Evolutionary conservation across 2,113 vertebrate genomes (phyloP).

Genomic region (Corynorhinus townsendii): DNA sequence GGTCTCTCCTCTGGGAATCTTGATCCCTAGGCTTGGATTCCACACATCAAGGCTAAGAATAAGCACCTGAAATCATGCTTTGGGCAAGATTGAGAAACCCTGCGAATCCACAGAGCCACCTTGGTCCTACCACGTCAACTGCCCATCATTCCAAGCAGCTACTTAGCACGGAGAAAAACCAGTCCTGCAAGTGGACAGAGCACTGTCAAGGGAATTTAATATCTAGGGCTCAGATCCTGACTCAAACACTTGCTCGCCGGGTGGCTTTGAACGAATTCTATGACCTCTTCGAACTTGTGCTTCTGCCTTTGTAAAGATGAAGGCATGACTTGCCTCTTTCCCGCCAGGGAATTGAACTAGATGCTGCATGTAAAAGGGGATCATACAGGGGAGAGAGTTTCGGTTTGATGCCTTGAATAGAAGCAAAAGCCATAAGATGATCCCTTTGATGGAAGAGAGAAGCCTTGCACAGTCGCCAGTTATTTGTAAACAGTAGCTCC

Average conservation of each 20-base stretch:
- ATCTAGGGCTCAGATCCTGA: background rate
- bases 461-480: background rate
- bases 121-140: background rate
- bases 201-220: background rate
- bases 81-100: background rate
- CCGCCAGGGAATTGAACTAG: background rate
- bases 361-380: background rate
- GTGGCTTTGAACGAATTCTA: conserved; percentile 18
- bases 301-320: background rate
- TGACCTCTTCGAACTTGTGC: background rate
- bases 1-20: background rate
- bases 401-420: background rate
- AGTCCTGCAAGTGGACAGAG: background rate
- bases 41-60: background rate
- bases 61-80: background rate
- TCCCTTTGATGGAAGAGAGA: background rate
- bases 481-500: conserved; percentile 16
- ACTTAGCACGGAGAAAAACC: background rate
- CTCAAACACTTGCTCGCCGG: background rate
- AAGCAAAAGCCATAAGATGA: background rate
- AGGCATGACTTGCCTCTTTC: background rate
- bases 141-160: background rate
- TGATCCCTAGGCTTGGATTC: background rate
- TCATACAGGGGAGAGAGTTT: background rate
- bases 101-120: background rate